Conservation (phyloP, 1,140 invertebrate species). For the Sminthurinus signatus region DNA sequence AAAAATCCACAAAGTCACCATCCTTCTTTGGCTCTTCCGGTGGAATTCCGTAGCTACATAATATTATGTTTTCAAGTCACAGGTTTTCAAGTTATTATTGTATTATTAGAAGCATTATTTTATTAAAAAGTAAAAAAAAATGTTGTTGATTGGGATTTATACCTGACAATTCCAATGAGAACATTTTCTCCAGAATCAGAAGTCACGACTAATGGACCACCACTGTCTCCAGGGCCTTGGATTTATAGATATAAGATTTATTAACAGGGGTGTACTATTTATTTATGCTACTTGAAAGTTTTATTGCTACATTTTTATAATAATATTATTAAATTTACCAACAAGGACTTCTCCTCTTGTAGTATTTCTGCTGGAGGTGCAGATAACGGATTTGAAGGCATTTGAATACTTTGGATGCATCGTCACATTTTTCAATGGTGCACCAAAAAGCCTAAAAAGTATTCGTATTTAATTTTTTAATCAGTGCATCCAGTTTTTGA, state of each 20-base stretch:
- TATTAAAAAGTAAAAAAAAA: no score
- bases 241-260: no score
- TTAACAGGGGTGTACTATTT: neutral
- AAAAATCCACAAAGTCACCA: neutral
- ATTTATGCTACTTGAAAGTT: neutral
- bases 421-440: constrained; percentile 4
- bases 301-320: neutral
- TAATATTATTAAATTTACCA: neutral
- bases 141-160: constrained; percentile 3
- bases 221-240: constrained; percentile 26
- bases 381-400: constrained; percentile 25
- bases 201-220: constrained; percentile 19
- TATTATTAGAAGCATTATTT: no score
- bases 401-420: constrained; percentile 15
- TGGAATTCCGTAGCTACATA: no score
- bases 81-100: no score
- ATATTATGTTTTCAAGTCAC: no score
- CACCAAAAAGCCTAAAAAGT: neutral
- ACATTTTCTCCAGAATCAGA: neutral
- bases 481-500: no score
- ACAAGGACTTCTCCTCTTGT: constrained; percentile 6
- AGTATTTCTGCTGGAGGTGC: constrained; percentile 5
- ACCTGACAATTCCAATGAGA: constrained; percentile 27
- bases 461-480: no score
- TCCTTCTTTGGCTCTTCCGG: no score